These are phyloP conservation scores for Drosophila ironensis DNA, from an alignment of 1,140 invertebrate species.

Conservation along the genomic window DNA sequence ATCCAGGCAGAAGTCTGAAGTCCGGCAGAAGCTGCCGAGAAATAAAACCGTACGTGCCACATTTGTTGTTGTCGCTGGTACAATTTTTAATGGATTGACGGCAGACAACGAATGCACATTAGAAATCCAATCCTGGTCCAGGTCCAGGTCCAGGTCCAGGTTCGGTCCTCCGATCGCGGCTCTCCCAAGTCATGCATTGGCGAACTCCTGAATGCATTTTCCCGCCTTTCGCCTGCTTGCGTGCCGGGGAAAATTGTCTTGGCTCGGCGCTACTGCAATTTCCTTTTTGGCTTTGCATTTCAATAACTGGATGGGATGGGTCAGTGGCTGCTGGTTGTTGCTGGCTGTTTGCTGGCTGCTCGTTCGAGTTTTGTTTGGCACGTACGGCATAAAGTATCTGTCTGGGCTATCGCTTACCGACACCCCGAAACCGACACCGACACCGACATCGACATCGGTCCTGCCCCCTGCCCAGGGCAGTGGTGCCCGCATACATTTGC, in stretches of 20 bases:
- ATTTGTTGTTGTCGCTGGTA: conserved; percentile 53
- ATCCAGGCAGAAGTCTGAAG: neutral
- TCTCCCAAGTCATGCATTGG: conserved; percentile 46
- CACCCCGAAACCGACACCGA: no score
- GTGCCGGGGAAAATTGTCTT: conserved; percentile 50
- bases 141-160: conserved; percentile 3
- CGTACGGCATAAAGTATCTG: conserved; percentile 66
- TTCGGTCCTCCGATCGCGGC: conserved; percentile 2
- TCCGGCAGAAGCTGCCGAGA: neutral
- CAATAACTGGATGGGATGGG: conserved; percentile 63
- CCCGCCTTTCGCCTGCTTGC: conserved; percentile 13
- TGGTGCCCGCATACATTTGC: conserved; percentile 67
- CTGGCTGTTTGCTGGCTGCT: conserved; percentile 21
- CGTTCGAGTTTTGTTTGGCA: conserved; percentile 49
- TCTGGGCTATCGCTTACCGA: conserved; percentile 51
- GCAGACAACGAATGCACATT: conserved; percentile 74
- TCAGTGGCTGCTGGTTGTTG: conserved; percentile 38
- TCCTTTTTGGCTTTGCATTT: conserved; percentile 45
- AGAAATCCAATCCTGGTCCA: conserved; percentile 55
- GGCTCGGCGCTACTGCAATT: conserved; percentile 54
- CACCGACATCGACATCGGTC: no score
- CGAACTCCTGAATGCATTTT: conserved; percentile 9
- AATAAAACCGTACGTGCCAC: conserved; percentile 55
- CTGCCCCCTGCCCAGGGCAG: neutral
- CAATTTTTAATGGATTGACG: conserved; percentile 76